Evolutionary conservation across 2,113 vertebrate genomes (phyloP).

Genomic region (Cynocephalus volans): DNA sequence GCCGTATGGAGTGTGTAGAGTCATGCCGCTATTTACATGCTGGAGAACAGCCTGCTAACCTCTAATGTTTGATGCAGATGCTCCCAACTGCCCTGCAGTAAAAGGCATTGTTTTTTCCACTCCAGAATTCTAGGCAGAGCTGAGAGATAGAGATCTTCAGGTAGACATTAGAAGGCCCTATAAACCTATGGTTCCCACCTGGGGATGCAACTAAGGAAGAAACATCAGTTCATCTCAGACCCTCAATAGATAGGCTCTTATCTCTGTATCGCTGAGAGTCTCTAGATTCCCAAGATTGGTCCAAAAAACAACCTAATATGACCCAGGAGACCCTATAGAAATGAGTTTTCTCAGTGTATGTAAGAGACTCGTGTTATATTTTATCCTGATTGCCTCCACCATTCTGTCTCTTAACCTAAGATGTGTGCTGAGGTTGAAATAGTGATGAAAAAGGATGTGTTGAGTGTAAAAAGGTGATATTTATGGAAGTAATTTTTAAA

Average conservation of each 20-base stretch:
- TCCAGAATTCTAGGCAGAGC: not conserved
- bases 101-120: not conserved
- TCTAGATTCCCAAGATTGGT: not conserved
- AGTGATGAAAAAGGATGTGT: not conserved
- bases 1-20: not conserved
- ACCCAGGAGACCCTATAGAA: not conserved
- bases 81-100: not conserved
- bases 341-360: not conserved
- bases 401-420: not conserved
- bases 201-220: not conserved
- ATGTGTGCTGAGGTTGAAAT: not conserved
- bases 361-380: not conserved
- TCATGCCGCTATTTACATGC: not conserved
- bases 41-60: not conserved
- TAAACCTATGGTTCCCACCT: not conserved
- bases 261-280: not conserved
- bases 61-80: not conserved
- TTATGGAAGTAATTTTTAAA: constrained; percentile 32
- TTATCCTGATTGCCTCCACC: not conserved
- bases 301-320: not conserved
- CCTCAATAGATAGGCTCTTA: not conserved
- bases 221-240: not conserved
- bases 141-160: not conserved
- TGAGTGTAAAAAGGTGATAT: not conserved
- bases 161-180: not conserved